A percentile compares a stretch with the other conserved stretches of the same genome.
phyloP scores from a whole-genome alignment of 2,888 invertebrate species.

The Eilema sororculum region DNA sequence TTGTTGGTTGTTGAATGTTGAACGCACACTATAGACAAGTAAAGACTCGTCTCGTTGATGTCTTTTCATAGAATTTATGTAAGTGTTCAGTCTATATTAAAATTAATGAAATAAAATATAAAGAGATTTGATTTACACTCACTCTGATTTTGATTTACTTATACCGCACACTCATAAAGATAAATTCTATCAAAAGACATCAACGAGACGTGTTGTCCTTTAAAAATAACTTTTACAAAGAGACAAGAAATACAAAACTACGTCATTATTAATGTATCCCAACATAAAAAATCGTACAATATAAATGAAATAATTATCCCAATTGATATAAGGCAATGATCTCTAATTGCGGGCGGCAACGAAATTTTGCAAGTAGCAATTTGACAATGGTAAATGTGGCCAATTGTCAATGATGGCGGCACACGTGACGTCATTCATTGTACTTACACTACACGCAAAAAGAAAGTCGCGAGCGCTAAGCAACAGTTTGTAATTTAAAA shows the following conservation, averaged over 20 bases:
- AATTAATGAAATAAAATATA: too few relatives aligned
- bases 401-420: constrained; percentile 59
- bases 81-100: too few relatives aligned
- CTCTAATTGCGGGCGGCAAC: constrained; percentile 58
- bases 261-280: background rate
- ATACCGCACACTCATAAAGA: background rate
- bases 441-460: constrained; percentile 44
- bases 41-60: too few relatives aligned
- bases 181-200: constrained; percentile 33
- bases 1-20: too few relatives aligned
- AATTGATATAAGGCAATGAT: constrained; percentile 53
- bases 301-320: constrained; percentile 49
- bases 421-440: constrained; percentile 68
- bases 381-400: constrained; percentile 64
- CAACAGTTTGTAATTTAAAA: constrained; percentile 64
- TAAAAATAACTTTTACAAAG: constrained; percentile 1
- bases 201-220: constrained; percentile 41
- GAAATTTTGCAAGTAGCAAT: constrained; percentile 64
- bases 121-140: too few relatives aligned
- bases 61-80: too few relatives aligned
- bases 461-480: constrained; percentile 54
- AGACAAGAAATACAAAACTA: constrained; percentile 5
- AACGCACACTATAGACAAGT: too few relatives aligned
- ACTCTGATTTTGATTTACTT: too few relatives aligned
- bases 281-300: constrained; percentile 33